Conservation (phyloP, 1,140 invertebrate genomes). For the Cephus cinctus region DNA sequence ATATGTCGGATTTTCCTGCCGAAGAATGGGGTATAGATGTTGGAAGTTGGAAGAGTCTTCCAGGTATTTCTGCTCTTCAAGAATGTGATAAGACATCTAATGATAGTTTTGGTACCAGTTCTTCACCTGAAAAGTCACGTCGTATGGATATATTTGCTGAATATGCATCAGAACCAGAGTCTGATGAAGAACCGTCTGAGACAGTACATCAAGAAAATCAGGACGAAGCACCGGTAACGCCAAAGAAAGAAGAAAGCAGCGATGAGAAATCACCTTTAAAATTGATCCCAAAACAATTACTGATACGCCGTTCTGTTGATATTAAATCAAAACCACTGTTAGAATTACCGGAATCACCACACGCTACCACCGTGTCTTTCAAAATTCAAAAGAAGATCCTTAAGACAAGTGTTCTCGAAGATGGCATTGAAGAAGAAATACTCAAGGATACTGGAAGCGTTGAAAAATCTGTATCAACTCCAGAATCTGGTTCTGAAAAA, state of each 20-base stretch:
- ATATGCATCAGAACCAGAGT: slow-evolving; percentile 15
- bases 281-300: slow-evolving; percentile 44
- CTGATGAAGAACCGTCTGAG: background rate
- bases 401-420: background rate
- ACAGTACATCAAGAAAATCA: background rate
- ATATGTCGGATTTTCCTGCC: too few relatives aligned
- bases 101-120: background rate
- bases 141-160: slow-evolving; percentile 33
- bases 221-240: slow-evolving; percentile 4
- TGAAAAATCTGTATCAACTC: background rate
- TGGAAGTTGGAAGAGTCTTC: background rate
- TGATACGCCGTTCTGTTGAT: slow-evolving; percentile 26
- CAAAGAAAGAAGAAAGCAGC: slow-evolving; percentile 3
- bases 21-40: too few relatives aligned
- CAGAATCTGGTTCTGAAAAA: too few relatives aligned
- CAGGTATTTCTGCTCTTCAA: background rate
- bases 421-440: slow-evolving; percentile 8
- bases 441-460: slow-evolving; percentile 7
- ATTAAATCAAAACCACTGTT: background rate
- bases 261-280: slow-evolving; percentile 30
- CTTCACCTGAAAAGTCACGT: too few relatives aligned
- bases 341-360: background rate
- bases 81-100: background rate
- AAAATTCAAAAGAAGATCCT: slow-evolving; percentile 5
- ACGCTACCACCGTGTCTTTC: slow-evolving; percentile 3